Percentiles rank a stretch among this genome's conserved stretches.
These are phyloP conservation scores for Notarius quadriscutis DNA, from an alignment of 2,113 vertebrate genomes.

Conservation along the genomic window DNA sequence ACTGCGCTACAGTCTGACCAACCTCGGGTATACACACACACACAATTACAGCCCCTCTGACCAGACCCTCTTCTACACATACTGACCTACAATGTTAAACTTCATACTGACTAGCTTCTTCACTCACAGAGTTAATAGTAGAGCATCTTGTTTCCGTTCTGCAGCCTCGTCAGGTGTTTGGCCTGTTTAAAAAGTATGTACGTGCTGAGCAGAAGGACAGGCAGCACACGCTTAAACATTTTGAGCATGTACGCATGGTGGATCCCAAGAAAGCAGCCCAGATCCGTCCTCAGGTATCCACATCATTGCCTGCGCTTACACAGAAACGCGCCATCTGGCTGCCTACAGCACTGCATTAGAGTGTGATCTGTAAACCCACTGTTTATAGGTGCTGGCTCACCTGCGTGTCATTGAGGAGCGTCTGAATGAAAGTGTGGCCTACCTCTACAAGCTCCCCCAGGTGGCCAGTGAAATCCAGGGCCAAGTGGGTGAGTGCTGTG, in stretches of 20 bases:
- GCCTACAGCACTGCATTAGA: not conserved
- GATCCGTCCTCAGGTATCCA: constrained; percentile 55
- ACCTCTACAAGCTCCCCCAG: constrained; percentile 92
- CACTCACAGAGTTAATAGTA: not conserved
- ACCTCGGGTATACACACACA: constrained; percentile 73
- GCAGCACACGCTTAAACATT: constrained; percentile 96
- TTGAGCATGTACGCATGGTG: constrained; percentile 96
- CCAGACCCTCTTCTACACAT: not conserved
- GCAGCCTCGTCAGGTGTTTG: constrained; percentile 94
- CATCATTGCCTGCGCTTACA: not conserved
- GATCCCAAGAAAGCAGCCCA: constrained; percentile 98
- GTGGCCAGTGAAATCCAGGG: constrained; percentile 93
- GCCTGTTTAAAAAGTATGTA: constrained; percentile 93
- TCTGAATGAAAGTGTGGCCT: constrained; percentile 93
- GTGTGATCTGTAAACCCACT: not conserved
- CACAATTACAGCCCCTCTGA: not conserved
- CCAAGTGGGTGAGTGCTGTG: constrained; percentile 86
- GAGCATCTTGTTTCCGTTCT: not conserved
- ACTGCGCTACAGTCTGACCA: constrained; percentile 86
- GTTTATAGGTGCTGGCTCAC: constrained; percentile 88
- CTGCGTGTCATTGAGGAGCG: constrained; percentile 95
- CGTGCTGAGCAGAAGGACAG: constrained; percentile 97
- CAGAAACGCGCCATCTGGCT: too few relatives aligned
- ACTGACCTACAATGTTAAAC: not conserved
- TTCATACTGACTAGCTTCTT: not conserved